These are phyloP conservation scores for Sebastes iracundus DNA, from an alignment of 2,797 vertebrate genomes.

Conservation along the genomic window DNA sequence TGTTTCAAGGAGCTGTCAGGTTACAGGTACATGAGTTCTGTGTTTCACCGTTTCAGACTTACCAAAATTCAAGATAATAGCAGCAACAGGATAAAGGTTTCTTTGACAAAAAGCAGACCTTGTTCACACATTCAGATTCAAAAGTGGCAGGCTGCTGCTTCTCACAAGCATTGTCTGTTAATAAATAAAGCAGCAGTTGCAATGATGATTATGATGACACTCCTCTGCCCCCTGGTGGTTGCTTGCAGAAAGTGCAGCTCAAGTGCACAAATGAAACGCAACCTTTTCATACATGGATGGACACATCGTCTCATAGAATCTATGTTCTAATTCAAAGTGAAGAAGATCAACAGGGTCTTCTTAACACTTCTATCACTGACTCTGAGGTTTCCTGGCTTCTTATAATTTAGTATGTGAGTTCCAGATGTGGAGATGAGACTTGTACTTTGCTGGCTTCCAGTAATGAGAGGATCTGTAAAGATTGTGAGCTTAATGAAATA, in stretches of 20 bases:
- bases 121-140: background rate
- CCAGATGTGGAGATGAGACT: background rate
- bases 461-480: background rate
- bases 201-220: background rate
- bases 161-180: background rate
- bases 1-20: background rate
- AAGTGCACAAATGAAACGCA: background rate
- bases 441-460: background rate
- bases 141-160: no score
- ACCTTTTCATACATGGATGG: background rate
- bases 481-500: background rate
- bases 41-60: background rate
- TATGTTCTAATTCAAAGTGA: background rate
- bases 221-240: constrained; percentile 24
- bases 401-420: background rate
- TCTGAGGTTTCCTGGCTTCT: background rate
- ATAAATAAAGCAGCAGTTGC: background rate
- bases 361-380: rapidly evolving
- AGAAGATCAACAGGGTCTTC: background rate
- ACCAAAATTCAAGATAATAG: rapidly evolving
- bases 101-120: background rate
- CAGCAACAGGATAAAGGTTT: background rate
- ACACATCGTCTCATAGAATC: background rate
- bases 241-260: background rate
- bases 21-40: background rate